Base-by-base conservation (phyloP, 1,140 invertebrate genomes). In the Solenopsis invicta region DNA sequence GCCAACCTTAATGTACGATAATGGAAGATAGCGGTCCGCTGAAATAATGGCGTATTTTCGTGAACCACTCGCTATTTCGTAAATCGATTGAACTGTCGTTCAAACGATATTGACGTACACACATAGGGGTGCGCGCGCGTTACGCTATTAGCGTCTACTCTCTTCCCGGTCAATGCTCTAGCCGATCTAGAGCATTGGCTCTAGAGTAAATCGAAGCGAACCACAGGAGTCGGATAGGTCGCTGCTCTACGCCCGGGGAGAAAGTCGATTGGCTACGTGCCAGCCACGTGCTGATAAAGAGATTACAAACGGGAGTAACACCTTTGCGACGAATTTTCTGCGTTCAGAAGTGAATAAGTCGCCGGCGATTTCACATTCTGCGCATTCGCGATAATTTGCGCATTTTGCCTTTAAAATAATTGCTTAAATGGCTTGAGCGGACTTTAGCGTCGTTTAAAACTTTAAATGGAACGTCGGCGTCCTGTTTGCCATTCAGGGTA, bases 231-330 rank as follows among this genome's bases (percentile, higher is more conserved):
- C 37, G 69, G 24, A 69, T 69, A 59, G 78, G 59, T 88, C 50
- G 75, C 52, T 50, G 81, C 64, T 71, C 52, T n/a, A 45, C 18
- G 45, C 34, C 21, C 56, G 62, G 72, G 62, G 74, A 87, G 87
- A 91, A 88, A 90, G 74, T 77, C 61, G 52, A 90, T 92, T 94
- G 93, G 93, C 89, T 86, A 45, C 16, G n/a, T 62, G 92, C 93
- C 93, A 94, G 87, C 87, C 91, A 93, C 90, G 90, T 87, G 92
- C 93, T 90, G 93, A 94, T 94, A 94, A 94, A 94, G 92, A 93
- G 92, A 94, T 94, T 93, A 93, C 88, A 66, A 86, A 85, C 67
- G 86, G 85, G 92, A 94, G 92, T 93, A 91, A 93, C 91, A 87
- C 90, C 93, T 92, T 88, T 91, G 92, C 90, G 34, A 56, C 78